Percentiles rank a stretch among this genome's conserved stretches.
Evolutionary conservation across 1,140 invertebrate genomes (phyloP).

Genomic region (Leptestheria dahalacensis): DNA sequence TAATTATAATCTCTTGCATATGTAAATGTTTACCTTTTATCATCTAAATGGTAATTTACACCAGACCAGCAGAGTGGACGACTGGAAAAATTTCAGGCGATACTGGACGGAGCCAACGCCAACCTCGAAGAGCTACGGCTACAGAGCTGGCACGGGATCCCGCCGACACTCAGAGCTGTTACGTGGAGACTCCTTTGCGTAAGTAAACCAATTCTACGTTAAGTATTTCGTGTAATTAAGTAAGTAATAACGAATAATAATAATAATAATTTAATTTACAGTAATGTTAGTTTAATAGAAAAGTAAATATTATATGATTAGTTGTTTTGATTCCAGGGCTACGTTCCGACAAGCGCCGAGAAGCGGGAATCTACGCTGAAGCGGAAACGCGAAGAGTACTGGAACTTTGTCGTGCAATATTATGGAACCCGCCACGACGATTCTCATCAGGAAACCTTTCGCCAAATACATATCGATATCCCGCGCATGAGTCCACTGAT

Average conservation of each 20-base stretch:
- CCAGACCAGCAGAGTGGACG: conserved; percentile 49
- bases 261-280: not conserved
- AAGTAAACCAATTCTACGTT: no score
- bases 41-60: no score
- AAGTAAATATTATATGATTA: not conserved
- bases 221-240: no score
- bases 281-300: not conserved
- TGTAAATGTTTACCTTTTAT: no score
- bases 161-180: conserved; percentile 57
- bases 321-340: conserved; percentile 42
- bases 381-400: conserved; percentile 87
- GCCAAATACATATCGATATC: conserved; percentile 95
- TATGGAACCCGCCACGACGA: conserved; percentile 88
- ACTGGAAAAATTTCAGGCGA: conserved; percentile 61
- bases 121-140: conserved; percentile 75
- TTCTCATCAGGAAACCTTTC: conserved; percentile 80
- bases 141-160: conserved; percentile 89
- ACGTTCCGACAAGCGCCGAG: conserved; percentile 79
- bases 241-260: conserved; percentile 20
- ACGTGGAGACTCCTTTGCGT: conserved; percentile 61
- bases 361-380: conserved; percentile 65
- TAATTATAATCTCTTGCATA: no score
- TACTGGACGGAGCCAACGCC: conserved; percentile 53
- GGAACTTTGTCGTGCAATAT: conserved; percentile 87
- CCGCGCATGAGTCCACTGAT: conserved; percentile 91